Base-by-base conservation (phyloP, 2,888 invertebrate genomes). In the Aleiodes testaceus region DNA sequence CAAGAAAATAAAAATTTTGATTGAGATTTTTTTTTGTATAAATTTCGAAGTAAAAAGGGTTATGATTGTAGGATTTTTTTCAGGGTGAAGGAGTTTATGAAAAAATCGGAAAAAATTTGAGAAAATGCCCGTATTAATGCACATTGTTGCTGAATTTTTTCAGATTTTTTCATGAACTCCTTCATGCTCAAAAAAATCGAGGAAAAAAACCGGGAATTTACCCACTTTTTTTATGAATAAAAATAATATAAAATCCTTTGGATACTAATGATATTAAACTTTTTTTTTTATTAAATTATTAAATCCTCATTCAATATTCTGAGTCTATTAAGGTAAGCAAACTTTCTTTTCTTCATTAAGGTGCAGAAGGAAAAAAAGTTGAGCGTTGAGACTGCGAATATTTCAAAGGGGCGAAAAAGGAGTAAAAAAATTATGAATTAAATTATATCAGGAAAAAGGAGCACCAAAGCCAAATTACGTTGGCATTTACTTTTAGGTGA, bases 351-450 rank as follows among this genome's bases (percentile, higher is more conserved):
- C 30, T 59, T 59, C 59, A 42, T 59, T 18, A 59, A 7, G 16
- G 36, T 3, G 16, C 14, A 42, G 16, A 36, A 36, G 3, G 18
- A 30, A 42, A 59, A 30, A 59, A 42, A 59, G 59, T 59, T 59
- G 36, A 42, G 18, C 14, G 59, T 7, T 59, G 59, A 36, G n/a
- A 3, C 14, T 42, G 16, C 36, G 16, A 42, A 36, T 14, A 59
- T 59, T 59, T 36, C 42, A 36, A 59, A 59, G 42, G 12, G 36
- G 16, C 36, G 14, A 42, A 36, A 42, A 42, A 59, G 36, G 6
- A 11, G 26, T 5, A 36, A 59, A 55, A 59, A 59, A 36, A 59
- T 59, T 42, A 36, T 59, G 36, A 59, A 59, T 59, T 16, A 59
- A 59, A 59, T 59, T 59, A 36, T 59, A 42, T 59, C 26, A 59